phyloP scores from a whole-genome alignment of 2,888 invertebrate species.

The Caenorhabditis sp. region DNA sequence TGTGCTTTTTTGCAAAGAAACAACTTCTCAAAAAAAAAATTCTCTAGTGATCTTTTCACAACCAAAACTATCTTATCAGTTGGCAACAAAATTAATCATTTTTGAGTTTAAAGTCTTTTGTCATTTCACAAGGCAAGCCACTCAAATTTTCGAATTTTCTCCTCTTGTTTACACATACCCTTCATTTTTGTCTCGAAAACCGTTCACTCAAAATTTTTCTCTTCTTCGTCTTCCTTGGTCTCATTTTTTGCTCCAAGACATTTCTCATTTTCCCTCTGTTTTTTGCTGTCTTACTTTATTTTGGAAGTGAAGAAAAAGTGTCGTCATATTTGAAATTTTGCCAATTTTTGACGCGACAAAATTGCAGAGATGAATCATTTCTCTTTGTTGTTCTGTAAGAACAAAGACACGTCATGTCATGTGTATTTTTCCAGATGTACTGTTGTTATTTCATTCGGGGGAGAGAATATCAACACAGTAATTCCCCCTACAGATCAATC shows the following conservation, averaged over 20 bases:
- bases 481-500: not conserved
- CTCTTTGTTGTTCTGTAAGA: not conserved
- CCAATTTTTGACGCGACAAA: not conserved
- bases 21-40: too few species aligned
- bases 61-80: too few species aligned
- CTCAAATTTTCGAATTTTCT: not conserved
- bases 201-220: not conserved
- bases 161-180: not conserved
- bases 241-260: not conserved
- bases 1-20: too few species aligned
- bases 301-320: not conserved
- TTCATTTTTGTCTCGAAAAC: not conserved
- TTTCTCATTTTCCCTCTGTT: not conserved
- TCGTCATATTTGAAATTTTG: not conserved
- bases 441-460: not conserved
- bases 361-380: not conserved
- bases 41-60: too few species aligned
- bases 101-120: not conserved
- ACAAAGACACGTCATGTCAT: not conserved
- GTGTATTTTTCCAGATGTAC: not conserved
- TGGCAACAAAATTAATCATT: too few species aligned
- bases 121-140: not conserved
- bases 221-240: not conserved
- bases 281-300: not conserved
- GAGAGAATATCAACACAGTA: too few species aligned